Evolutionary conservation across 2,797 vertebrate species (phyloP).

Genomic region (Gorsachius magnificus): DNA sequence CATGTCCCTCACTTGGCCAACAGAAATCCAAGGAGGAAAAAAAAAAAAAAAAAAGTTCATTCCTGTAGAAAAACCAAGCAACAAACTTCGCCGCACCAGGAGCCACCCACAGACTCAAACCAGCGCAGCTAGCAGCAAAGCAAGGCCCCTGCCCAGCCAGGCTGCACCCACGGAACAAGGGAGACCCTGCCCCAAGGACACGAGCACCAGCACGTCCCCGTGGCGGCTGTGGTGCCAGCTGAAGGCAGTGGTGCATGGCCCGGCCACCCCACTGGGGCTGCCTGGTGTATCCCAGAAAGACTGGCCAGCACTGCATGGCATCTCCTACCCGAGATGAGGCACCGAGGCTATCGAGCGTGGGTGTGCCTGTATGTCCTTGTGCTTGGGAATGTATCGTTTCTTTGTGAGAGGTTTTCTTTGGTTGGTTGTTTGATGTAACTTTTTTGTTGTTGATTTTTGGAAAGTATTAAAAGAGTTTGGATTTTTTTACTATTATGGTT

Average conservation of each 20-base stretch:
- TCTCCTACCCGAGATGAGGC: background rate
- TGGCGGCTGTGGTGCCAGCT: background rate
- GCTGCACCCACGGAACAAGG: background rate
- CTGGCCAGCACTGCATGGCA: background rate
- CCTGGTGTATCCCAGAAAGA: background rate
- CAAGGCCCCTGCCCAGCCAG: background rate
- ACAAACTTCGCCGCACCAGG: background rate
- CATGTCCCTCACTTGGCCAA: background rate
- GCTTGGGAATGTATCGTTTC: constrained; percentile 61
- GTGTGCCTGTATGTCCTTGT: background rate
- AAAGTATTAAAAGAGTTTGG: constrained; percentile 69
- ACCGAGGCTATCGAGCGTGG: background rate
- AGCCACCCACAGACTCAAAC: background rate
- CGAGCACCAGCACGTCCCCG: rapidly evolving
- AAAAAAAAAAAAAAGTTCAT: background rate
- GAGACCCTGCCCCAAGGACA: background rate
- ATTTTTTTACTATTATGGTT: constrained; percentile 51
- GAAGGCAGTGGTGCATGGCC: rapidly evolving
- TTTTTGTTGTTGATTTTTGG: constrained; percentile 55
- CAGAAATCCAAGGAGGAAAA: background rate
- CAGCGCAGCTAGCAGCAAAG: background rate
- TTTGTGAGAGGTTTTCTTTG: constrained; percentile 76
- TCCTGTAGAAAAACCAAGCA: constrained; percentile 14
- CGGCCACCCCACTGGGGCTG: background rate
- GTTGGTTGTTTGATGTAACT: constrained; percentile 62